These are phyloP conservation scores for Harmothoe impar DNA, from an alignment of 2,888 invertebrate genomes.

Conservation along the genomic window DNA sequence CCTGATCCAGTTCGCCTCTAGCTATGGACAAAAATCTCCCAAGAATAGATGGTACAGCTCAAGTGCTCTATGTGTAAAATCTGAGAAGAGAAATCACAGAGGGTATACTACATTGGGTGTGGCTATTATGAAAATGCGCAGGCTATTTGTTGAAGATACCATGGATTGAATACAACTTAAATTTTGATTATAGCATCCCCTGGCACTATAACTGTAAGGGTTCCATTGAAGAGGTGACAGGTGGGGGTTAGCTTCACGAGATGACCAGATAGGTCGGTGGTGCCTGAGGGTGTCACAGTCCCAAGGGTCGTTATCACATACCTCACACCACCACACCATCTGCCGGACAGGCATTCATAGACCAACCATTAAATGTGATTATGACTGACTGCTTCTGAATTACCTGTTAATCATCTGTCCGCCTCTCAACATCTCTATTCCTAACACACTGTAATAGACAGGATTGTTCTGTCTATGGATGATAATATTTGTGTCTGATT, in stretches of 20 bases:
- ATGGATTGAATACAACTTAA: too few relatives aligned
- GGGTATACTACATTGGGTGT: too few relatives aligned
- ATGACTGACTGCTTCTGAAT: conserved; percentile 3
- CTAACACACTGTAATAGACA: too few relatives aligned
- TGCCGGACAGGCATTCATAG: not conserved
- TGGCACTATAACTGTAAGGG: too few relatives aligned
- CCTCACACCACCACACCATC: conserved; percentile 19
- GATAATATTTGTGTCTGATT: too few relatives aligned
- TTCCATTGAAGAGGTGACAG: not conserved
- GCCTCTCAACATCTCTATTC: not conserved
- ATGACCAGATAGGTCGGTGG: not conserved
- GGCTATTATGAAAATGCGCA: too few relatives aligned
- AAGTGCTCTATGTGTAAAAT: too few relatives aligned
- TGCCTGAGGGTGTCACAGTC: conserved; percentile 7
- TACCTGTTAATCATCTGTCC: conserved; percentile 4
- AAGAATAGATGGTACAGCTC: too few relatives aligned
- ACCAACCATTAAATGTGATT: conserved; percentile 23
- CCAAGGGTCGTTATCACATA: not conserved
- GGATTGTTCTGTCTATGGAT: too few relatives aligned
- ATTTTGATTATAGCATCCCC: too few relatives aligned
- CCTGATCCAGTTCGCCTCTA: not conserved
- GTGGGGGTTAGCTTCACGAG: not conserved
- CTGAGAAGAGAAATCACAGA: too few relatives aligned
- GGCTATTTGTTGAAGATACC: too few relatives aligned
- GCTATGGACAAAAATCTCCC: not conserved